phyloP scores from a whole-genome alignment of 1,140 invertebrate species.

The Solenopsis fugax region DNA sequence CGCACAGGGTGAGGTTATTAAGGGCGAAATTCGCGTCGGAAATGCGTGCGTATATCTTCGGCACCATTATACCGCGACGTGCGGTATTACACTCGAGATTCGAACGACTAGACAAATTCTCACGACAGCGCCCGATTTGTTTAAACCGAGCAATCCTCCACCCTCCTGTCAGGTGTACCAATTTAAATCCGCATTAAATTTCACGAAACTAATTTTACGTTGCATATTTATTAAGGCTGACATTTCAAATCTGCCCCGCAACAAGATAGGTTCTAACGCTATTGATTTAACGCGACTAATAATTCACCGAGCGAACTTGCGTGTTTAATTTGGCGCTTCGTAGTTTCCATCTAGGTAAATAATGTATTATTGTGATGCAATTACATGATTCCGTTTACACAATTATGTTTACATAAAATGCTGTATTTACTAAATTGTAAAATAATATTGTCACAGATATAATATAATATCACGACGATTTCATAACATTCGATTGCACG shows the following conservation, averaged over 20 bases:
- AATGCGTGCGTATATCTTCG: constrained; percentile 48
- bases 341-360: constrained; percentile 21
- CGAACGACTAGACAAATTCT: constrained; percentile 39
- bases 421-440: not conserved
- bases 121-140: constrained; percentile 11
- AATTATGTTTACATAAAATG: constrained; percentile 27
- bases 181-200: constrained; percentile 34
- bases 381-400: constrained; percentile 27
- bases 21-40: constrained; percentile 48
- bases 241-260: constrained; percentile 4
- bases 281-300: constrained; percentile 55
- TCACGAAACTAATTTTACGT: constrained; percentile 26
- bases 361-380: constrained; percentile 39
- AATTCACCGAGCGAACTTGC: constrained; percentile 24
- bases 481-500: not conserved
- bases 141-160: not conserved
- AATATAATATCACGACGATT: not conserved
- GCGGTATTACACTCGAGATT: constrained; percentile 31
- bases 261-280: constrained; percentile 26
- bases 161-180: not conserved
- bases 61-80: constrained; percentile 4
- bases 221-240: constrained; percentile 19
- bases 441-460: constrained; percentile 16
- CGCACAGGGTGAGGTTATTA: constrained; percentile 38
- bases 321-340: constrained; percentile 45